Evolutionary conservation across 2,113 vertebrate genomes (phyloP).

Genomic region (Polypterus senegalus): DNA sequence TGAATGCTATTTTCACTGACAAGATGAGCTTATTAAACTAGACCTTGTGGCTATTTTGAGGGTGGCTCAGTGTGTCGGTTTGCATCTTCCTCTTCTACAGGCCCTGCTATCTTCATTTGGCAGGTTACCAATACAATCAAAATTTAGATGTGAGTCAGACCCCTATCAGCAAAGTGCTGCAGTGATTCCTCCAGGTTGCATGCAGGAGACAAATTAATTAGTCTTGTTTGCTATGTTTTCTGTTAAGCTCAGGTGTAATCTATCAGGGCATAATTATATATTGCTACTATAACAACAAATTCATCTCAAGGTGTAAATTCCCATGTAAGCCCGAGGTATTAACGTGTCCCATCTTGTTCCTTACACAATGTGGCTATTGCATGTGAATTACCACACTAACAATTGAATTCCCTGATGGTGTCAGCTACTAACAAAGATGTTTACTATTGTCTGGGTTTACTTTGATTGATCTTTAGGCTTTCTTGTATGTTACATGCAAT

Average conservation of each 20-base stretch:
- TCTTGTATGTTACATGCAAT: too few relatives aligned
- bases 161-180: neutral
- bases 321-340: neutral
- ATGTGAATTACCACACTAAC: neutral
- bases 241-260: neutral
- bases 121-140: neutral
- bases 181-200: neutral
- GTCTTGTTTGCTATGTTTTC: neutral
- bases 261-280: conserved; percentile 1
- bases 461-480: too few relatives aligned
- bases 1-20: neutral
- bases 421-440: too few relatives aligned
- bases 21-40: neutral
- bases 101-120: neutral
- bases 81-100: too few relatives aligned
- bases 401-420: neutral
- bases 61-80: too few relatives aligned
- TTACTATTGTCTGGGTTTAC: too few relatives aligned
- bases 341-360: neutral
- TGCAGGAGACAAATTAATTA: conserved; percentile 2
- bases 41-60: too few relatives aligned
- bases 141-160: neutral
- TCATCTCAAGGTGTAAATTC: neutral
- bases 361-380: neutral
- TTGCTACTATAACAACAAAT: neutral